Conservation (phyloP, 2,797 vertebrate genomes). For the Protosalanx chinensis region DNA sequence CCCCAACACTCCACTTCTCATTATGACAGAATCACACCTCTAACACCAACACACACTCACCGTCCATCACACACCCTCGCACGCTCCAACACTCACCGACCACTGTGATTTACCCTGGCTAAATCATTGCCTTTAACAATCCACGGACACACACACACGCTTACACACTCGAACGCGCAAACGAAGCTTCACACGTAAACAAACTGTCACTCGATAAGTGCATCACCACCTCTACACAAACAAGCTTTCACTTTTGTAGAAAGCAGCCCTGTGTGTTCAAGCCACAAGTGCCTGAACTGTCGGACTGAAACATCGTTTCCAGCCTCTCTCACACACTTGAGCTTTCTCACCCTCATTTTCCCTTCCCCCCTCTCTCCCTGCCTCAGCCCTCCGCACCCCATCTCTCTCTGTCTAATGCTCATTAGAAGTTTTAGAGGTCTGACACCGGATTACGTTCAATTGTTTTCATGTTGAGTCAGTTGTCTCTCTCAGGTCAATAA, state of each 20-base stretch:
- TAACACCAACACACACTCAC: background rate
- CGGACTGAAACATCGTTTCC: too few species aligned
- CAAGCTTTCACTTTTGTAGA: too few species aligned
- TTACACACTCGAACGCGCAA: background rate
- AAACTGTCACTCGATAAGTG: background rate
- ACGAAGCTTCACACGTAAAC: background rate
- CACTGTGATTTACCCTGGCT: too few species aligned
- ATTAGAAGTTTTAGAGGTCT: too few species aligned
- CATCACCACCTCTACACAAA: too few species aligned
- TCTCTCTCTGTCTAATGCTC: slow-evolving; percentile 18
- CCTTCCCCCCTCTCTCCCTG: background rate
- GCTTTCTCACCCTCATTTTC: background rate
- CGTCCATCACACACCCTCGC: background rate
- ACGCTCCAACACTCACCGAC: background rate
- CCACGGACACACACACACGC: background rate
- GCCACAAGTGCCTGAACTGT: too few species aligned
- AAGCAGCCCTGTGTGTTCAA: too few species aligned
- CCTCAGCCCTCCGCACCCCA: background rate
- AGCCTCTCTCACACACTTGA: background rate
- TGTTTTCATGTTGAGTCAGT: background rate
- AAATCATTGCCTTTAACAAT: background rate
- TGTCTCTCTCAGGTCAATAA: slow-evolving; percentile 37
- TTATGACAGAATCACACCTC: slow-evolving; percentile 15
- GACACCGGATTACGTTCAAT: too few species aligned
- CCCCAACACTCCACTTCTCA: slow-evolving; percentile 10